phyloP scores from a whole-genome alignment of 1,140 invertebrate genomes.

The Drosophila pruinosa region DNA sequence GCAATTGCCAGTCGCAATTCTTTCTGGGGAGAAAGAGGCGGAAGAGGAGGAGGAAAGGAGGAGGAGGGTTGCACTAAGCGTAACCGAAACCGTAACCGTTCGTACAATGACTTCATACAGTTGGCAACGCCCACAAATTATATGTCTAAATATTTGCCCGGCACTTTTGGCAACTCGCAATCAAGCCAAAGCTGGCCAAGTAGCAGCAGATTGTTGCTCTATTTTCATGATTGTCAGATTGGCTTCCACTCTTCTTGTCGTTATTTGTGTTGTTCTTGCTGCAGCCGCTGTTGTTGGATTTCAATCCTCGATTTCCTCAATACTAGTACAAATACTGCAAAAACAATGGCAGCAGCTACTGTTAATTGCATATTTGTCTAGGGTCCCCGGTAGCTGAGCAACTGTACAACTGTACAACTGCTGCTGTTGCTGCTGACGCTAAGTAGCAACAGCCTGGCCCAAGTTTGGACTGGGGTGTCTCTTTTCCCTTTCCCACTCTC shows the following conservation, averaged over 20 bases:
- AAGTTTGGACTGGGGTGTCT: background rate
- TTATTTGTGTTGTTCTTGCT: slow-evolving; percentile 29
- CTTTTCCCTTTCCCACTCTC: background rate
- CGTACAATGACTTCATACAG: slow-evolving; percentile 59
- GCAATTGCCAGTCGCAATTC: slow-evolving; percentile 25
- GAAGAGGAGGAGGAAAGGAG: background rate
- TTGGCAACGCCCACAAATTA: slow-evolving; percentile 68
- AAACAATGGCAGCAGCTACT: slow-evolving; percentile 46
- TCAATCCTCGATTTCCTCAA: slow-evolving; percentile 68
- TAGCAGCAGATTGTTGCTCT: slow-evolving; percentile 59
- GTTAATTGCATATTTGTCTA: slow-evolving; percentile 78
- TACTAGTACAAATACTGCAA: slow-evolving; percentile 50
- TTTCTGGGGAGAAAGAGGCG: too few relatives aligned
- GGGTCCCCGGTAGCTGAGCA: slow-evolving; percentile 42
- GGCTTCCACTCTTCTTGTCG: slow-evolving; percentile 5
- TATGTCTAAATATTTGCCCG: slow-evolving; percentile 71
- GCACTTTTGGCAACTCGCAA: slow-evolving; percentile 70
- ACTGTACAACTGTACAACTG: slow-evolving; percentile 55
- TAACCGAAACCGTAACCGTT: background rate
- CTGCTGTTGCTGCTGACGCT: slow-evolving; percentile 52
- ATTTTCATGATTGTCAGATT: slow-evolving; percentile 40
- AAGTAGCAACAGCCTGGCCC: slow-evolving; percentile 66
- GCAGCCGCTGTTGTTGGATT: slow-evolving; percentile 34
- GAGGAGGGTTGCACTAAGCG: slow-evolving; percentile 6
- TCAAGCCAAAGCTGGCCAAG: slow-evolving; percentile 58